Evolutionary conservation across 2,888 invertebrate species (phyloP).

Genomic region (Steinernema carpocapsae): DNA sequence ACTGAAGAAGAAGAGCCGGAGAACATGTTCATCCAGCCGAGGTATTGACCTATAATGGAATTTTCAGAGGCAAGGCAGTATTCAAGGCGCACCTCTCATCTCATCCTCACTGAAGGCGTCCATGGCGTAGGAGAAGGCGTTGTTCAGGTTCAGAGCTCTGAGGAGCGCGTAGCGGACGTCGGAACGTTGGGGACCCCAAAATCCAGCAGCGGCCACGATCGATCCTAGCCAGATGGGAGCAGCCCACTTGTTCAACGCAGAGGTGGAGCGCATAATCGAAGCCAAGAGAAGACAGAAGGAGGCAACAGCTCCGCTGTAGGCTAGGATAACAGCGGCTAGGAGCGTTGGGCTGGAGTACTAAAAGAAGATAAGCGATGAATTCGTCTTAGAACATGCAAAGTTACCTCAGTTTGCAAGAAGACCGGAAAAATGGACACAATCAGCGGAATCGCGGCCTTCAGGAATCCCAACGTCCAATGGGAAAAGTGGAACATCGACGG

Average conservation of each 20-base stretch:
- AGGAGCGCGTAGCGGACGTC: conserved; percentile 46
- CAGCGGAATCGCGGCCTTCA: conserved; percentile 58
- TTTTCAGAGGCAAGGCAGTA: neutral
- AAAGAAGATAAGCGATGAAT: conserved; percentile 27
- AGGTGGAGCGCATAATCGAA: neutral
- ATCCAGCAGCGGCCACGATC: neutral
- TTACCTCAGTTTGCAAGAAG: conserved; percentile 40
- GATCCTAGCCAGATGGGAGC: neutral
- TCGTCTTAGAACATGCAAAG: conserved; percentile 6
- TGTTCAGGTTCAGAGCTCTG: conserved; percentile 54
- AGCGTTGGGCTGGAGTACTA: conserved; percentile 43
- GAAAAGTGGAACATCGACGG: conserved; percentile 61
- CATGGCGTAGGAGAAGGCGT: conserved; percentile 54
- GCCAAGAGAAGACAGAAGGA: conserved; percentile 17
- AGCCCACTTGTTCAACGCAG: neutral
- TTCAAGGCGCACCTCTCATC: conserved; percentile 45
- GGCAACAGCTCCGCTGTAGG: conserved; percentile 38
- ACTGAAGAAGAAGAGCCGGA: conserved; percentile 45
- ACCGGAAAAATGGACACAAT: conserved; percentile 47
- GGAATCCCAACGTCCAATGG: conserved; percentile 56
- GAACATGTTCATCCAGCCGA: conserved; percentile 48
- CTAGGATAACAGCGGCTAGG: conserved; percentile 41
- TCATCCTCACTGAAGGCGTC: conserved; percentile 54
- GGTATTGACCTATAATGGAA: neutral
- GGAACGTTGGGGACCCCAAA: conserved; percentile 40